A percentile compares a stretch with the other conserved stretches of the same genome.
These are phyloP conservation scores for Xestia sexstrigata DNA, from an alignment of 2,888 invertebrate species.

Conservation along the genomic window DNA sequence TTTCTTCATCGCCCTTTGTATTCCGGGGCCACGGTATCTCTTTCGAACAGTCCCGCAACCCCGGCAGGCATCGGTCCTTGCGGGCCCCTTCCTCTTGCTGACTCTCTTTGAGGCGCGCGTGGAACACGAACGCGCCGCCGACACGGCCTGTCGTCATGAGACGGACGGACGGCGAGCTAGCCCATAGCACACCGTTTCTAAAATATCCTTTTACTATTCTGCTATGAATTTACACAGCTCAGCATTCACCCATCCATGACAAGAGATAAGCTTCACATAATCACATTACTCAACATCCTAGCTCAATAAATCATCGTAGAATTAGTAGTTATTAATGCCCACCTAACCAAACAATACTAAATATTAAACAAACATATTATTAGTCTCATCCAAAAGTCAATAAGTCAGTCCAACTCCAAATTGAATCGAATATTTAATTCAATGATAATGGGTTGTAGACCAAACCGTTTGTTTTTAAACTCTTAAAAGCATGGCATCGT, in stretches of 20 bases:
- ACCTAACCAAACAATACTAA: constrained; percentile 19
- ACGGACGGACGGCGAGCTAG: too few species aligned
- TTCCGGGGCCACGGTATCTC: too few species aligned
- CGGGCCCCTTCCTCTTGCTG: too few species aligned
- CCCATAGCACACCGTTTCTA: too few species aligned
- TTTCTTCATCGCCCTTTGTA: too few species aligned
- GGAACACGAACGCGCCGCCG: too few species aligned
- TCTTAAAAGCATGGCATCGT: constrained; percentile 41
- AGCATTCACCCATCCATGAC: background rate
- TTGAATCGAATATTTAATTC: constrained; percentile 51
- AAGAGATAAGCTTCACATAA: background rate
- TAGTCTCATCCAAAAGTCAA: constrained; percentile 34
- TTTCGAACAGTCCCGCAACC: too few species aligned
- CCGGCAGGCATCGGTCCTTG: too few species aligned
- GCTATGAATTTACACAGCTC: background rate
- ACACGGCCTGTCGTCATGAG: too few species aligned
- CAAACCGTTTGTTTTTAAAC: constrained; percentile 45
- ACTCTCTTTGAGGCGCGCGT: too few species aligned
- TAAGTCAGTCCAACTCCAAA: constrained; percentile 48
- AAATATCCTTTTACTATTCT: background rate
- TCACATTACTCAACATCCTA: background rate
- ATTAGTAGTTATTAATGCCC: constrained; percentile 23
- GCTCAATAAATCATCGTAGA: constrained; percentile 23
- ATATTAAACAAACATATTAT: constrained; percentile 26
- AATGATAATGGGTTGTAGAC: constrained; percentile 44